These are phyloP conservation scores for Drepana arcuata DNA, from an alignment of 1,140 invertebrate genomes.

Conservation along the genomic window DNA sequence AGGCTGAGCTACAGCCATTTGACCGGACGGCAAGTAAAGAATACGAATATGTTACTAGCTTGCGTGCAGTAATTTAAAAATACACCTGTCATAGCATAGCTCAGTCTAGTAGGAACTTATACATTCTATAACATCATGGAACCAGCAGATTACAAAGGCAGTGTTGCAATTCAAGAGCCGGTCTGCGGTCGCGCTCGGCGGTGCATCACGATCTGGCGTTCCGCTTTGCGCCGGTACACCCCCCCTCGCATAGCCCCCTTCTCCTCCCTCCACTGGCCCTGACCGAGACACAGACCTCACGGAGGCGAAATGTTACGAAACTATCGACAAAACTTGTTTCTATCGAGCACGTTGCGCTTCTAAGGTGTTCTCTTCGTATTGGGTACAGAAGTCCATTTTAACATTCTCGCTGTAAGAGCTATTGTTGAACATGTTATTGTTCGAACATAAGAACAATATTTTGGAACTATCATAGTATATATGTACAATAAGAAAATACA, in stretches of 20 bases:
- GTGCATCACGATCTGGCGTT: conserved; percentile 67
- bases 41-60: too few species aligned
- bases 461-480: too few species aligned
- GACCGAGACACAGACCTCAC: conserved; percentile 48
- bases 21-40: too few species aligned
- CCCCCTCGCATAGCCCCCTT: conserved; percentile 14
- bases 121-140: conserved; percentile 1
- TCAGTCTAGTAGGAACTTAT: not conserved
- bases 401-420: too few species aligned
- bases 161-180: conserved; percentile 61
- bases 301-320: conserved; percentile 47
- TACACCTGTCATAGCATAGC: too few species aligned
- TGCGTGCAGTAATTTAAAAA: too few species aligned
- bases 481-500: too few species aligned
- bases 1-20: too few species aligned
- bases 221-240: conserved; percentile 48
- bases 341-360: conserved; percentile 1
- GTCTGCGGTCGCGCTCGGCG: conserved; percentile 62
- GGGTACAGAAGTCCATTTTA: conserved; percentile 12
- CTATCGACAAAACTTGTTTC: conserved; percentile 25
- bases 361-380: conserved; percentile 14
- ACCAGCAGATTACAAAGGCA: conserved; percentile 44
- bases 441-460: too few species aligned
- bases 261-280: conserved; percentile 40
- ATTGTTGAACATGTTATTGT: too few species aligned